A percentile compares a stretch with the other conserved stretches of the same genome.
These are phyloP conservation scores for Condylura cristata DNA, from an alignment of 2,113 vertebrate genomes.

Conservation along the genomic window DNA sequence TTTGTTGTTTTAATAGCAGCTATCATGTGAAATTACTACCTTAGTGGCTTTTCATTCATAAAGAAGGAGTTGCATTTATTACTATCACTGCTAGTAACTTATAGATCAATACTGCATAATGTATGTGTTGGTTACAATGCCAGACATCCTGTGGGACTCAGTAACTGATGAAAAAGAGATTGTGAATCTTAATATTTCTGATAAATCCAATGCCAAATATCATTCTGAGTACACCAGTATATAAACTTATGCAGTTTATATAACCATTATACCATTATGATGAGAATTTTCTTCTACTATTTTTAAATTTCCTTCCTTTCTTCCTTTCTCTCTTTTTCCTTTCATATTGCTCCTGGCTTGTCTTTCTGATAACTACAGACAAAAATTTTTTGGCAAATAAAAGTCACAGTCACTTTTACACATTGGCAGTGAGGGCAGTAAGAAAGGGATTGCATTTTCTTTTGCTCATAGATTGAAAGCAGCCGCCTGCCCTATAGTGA, in stretches of 20 bases:
- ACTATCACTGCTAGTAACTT: not conserved
- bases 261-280: not conserved
- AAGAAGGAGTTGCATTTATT: not conserved
- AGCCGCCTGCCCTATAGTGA: not conserved
- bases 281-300: not conserved
- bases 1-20: conserved; percentile 29
- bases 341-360: not conserved
- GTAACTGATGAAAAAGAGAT: not conserved
- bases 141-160: not conserved
- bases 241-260: not conserved
- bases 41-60: not conserved
- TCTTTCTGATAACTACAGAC: not conserved
- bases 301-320: not conserved
- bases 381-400: not conserved
- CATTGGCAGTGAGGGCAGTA: not conserved
- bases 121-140: not conserved
- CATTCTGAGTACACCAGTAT: not conserved
- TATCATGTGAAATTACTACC: not conserved
- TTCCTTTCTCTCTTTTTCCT: not conserved
- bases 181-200: conserved; percentile 19
- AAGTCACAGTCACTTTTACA: not conserved
- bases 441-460: not conserved
- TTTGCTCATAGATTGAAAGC: not conserved
- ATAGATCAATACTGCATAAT: not conserved
- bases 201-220: not conserved